Conservation (phyloP, 2,113 vertebrate genomes). For the Cynocephalus volans region DNA sequence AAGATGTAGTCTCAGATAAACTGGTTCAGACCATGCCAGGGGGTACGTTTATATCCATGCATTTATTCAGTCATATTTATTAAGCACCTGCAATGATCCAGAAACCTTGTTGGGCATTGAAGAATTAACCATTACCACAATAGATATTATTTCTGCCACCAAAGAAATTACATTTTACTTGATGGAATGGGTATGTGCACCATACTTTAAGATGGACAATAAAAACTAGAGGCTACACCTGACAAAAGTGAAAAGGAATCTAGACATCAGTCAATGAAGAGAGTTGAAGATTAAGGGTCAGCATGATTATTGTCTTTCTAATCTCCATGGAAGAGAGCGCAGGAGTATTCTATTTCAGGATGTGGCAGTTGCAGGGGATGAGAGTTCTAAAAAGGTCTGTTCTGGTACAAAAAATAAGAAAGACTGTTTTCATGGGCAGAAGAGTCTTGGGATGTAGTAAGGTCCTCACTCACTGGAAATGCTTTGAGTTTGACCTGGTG, state of each 20-base stretch:
- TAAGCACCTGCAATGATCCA: slow-evolving; percentile 21
- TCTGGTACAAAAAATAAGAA: not conserved
- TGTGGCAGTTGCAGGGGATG: not conserved
- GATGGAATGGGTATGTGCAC: not conserved
- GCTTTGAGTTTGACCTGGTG: not conserved
- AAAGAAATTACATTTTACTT: slow-evolving; percentile 19
- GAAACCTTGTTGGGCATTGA: slow-evolving; percentile 4
- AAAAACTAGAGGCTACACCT: slow-evolving; percentile 18
- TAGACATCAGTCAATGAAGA: slow-evolving; percentile 8
- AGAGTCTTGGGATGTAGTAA: not conserved
- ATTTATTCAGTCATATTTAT: slow-evolving; percentile 17
- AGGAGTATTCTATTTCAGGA: slow-evolving; percentile 39
- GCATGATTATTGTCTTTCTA: not conserved
- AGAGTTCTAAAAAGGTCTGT: not conserved
- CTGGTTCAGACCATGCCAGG: not conserved
- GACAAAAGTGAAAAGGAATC: slow-evolving; percentile 14
- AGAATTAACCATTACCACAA: not conserved
- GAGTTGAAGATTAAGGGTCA: slow-evolving; percentile 27
- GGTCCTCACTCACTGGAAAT: not conserved
- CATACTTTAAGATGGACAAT: slow-evolving; percentile 33
- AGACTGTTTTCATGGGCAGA: not conserved
- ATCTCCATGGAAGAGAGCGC: not conserved
- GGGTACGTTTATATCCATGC: not conserved
- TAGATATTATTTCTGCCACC: slow-evolving; percentile 1
- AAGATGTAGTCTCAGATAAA: slow-evolving; percentile 53